These are phyloP conservation scores for Amiota communis DNA, from an alignment of 2,888 invertebrate species.

Conservation along the genomic window DNA sequence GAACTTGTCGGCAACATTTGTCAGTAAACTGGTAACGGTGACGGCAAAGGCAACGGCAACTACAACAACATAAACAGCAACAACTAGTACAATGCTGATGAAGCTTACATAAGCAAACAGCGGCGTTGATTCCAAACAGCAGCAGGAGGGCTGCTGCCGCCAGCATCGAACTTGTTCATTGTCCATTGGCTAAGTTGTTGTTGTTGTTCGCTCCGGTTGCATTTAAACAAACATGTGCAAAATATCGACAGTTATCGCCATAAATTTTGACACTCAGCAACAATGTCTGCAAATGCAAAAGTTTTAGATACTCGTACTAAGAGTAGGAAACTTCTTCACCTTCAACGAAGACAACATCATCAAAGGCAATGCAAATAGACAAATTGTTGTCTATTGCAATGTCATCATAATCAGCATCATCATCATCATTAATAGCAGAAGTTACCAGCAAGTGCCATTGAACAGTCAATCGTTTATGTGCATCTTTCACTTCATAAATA, in stretches of 20 bases:
- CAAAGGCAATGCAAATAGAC: constrained; percentile 22
- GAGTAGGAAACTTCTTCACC: not conserved
- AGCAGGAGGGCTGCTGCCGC: constrained; percentile 23
- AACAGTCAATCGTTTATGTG: constrained; percentile 18
- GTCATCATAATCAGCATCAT: constrained; percentile 16
- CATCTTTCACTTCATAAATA: constrained; percentile 29
- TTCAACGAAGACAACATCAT: constrained; percentile 49
- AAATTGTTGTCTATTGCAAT: constrained; percentile 29
- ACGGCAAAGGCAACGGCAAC: constrained; percentile 38
- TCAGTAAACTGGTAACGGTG: constrained; percentile 51
- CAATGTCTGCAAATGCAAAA: constrained; percentile 27
- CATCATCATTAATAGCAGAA: too few species aligned
- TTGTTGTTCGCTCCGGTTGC: constrained; percentile 10
- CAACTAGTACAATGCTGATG: not conserved
- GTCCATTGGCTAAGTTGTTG: not conserved
- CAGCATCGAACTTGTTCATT: not conserved
- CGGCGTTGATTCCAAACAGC: constrained; percentile 24
- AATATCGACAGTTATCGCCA: constrained; percentile 65
- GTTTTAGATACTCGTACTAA: constrained; percentile 4
- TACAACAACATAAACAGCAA: constrained; percentile 27
- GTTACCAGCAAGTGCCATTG: constrained; percentile 11
- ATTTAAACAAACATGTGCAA: constrained; percentile 50
- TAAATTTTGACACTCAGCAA: constrained; percentile 63
- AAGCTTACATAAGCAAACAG: constrained; percentile 50
- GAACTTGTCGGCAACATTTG: constrained; percentile 41